Evolutionary conservation across 2,113 vertebrate genomes (phyloP).

Genomic region (Stegastes partitus): DNA sequence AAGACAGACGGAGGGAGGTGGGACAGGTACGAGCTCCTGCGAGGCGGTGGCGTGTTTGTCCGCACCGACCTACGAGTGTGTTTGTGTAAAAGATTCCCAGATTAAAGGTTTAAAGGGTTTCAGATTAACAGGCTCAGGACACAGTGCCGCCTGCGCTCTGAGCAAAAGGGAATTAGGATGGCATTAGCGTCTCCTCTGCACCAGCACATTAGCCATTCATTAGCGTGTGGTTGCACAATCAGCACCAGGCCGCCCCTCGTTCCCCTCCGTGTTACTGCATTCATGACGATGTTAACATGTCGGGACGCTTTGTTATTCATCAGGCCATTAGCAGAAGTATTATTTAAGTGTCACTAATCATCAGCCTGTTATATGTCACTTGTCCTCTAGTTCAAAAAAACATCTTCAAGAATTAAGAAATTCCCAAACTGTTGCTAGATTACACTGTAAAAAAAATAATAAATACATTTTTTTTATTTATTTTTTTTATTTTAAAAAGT

Average conservation of each 20-base stretch:
- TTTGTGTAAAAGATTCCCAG: constrained; percentile 50
- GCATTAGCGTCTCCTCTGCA: constrained; percentile 71
- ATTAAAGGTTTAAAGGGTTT: constrained; percentile 74
- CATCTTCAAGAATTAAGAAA: neutral
- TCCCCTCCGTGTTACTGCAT: constrained; percentile 62
- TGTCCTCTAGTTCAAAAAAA: constrained; percentile 16
- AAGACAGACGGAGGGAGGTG: constrained; percentile 35
- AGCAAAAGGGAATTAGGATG: constrained; percentile 70
- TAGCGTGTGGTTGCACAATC: constrained; percentile 65
- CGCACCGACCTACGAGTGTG: neutral
- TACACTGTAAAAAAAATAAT: too few relatives aligned
- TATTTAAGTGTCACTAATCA: constrained; percentile 34
- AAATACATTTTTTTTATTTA: too few relatives aligned
- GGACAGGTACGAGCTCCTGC: constrained; percentile 63
- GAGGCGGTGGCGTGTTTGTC: constrained; percentile 59
- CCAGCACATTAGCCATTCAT: constrained; percentile 76
- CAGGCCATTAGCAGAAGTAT: constrained; percentile 24
- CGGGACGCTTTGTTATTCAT: constrained; percentile 64
- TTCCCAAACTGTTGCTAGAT: too few relatives aligned
- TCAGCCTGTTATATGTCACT: constrained; percentile 15
- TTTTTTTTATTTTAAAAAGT: too few relatives aligned
- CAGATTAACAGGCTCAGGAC: constrained; percentile 77
- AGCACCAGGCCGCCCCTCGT: constrained; percentile 56
- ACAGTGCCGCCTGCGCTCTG: constrained; percentile 34
- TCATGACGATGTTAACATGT: constrained; percentile 67